These are phyloP conservation scores for Sapayoa aenigma DNA, from an alignment of 2,113 vertebrate genomes.

Conservation along the genomic window DNA sequence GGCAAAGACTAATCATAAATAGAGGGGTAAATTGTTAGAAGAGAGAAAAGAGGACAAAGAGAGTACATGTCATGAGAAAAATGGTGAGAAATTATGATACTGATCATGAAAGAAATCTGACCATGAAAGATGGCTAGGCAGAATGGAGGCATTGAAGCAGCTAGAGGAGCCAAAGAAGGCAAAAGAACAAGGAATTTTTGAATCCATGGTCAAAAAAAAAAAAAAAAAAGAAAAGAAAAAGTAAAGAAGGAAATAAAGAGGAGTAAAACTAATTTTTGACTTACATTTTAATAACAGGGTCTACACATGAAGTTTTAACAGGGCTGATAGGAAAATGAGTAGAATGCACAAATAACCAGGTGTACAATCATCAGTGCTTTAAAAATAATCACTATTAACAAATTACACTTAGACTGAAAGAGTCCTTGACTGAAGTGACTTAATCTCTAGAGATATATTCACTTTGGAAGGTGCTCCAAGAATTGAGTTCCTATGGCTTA, in stretches of 20 bases:
- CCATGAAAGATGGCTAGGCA: background rate
- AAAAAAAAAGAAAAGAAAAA: background rate
- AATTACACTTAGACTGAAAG: background rate
- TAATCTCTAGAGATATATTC: background rate
- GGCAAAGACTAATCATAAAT: background rate
- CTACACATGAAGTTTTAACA: background rate
- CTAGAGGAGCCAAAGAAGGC: background rate
- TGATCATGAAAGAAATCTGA: background rate
- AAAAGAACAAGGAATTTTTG: background rate
- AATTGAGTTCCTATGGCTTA: background rate
- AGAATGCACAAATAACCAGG: background rate
- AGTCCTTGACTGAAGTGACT: background rate
- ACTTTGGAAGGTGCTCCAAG: background rate
- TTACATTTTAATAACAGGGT: background rate
- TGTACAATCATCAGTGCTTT: background rate
- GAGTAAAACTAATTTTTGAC: background rate
- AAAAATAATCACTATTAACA: conserved; percentile 34
- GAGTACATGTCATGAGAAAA: background rate
- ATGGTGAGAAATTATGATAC: background rate
- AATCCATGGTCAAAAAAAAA: background rate
- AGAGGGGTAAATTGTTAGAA: background rate
- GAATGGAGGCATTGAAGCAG: background rate
- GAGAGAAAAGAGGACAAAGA: background rate
- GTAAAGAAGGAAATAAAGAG: background rate
- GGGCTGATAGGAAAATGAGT: background rate